Conservation (phyloP, 2,113 vertebrate species). For the Polypterus bichir region DNA sequence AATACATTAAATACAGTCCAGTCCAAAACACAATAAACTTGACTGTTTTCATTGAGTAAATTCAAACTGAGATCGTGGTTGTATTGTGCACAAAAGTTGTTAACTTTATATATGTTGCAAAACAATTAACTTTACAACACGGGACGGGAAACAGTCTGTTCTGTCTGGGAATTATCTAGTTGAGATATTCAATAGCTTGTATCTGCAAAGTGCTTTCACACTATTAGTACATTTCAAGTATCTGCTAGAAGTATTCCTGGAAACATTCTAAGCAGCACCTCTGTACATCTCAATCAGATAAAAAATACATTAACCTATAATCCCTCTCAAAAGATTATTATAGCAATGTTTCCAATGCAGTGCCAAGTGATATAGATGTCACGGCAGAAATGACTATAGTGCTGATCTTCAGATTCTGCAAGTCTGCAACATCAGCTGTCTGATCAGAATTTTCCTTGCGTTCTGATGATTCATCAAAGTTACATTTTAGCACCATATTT, state of each 20-base stretch:
- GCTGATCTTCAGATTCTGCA: too few species aligned
- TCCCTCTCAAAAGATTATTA: not conserved
- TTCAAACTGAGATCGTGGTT: constrained; percentile 10
- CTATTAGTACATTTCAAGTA: constrained; percentile 6
- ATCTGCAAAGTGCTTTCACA: constrained; percentile 6
- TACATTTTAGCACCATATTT: too few species aligned
- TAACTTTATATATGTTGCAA: too few species aligned
- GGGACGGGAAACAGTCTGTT: too few species aligned
- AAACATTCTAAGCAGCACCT: constrained; percentile 3
- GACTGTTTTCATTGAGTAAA: constrained; percentile 17
- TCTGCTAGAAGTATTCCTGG: not conserved
- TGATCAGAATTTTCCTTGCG: too few species aligned
- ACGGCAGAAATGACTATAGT: too few species aligned
- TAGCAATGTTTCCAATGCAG: not conserved
- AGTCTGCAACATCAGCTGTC: too few species aligned
- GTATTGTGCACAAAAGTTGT: too few species aligned
- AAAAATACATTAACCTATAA: not conserved
- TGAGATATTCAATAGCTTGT: constrained; percentile 6
- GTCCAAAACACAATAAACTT: too few species aligned
- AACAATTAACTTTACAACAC: too few species aligned
- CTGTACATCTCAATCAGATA: not conserved
- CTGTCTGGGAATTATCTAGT: not conserved
- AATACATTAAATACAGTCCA: too few species aligned
- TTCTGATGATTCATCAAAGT: too few species aligned
- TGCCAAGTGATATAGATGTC: not conserved